A percentile compares a stretch with the other conserved stretches of the same genome.
phyloP scores from a whole-genome alignment of 2,888 invertebrate species.

The Oxystoma pomonae region DNA sequence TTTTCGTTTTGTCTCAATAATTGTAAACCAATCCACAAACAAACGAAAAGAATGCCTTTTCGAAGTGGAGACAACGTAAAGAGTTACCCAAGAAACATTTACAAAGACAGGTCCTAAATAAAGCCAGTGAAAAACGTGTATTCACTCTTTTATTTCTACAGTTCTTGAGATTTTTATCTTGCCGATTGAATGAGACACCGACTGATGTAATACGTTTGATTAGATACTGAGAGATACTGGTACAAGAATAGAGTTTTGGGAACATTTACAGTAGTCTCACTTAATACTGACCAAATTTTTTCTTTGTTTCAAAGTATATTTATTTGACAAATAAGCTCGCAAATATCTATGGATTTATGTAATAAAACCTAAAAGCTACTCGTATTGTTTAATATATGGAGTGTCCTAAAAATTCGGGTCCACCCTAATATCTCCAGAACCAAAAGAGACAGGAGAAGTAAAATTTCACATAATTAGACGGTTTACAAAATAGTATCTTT shows the following conservation, averaged over 20 bases:
- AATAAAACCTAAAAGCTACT: no score
- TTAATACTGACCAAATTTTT: no score
- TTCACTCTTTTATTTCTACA: slow-evolving; percentile 15
- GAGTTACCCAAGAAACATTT: slow-evolving; percentile 20
- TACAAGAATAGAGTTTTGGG: background rate
- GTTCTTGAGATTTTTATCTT: slow-evolving; percentile 21
- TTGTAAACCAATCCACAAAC: background rate
- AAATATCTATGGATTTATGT: no score
- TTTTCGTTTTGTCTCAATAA: background rate
- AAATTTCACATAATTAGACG: no score
- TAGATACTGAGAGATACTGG: slow-evolving; percentile 21
- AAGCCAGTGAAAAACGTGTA: slow-evolving; percentile 21
- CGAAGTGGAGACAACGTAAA: slow-evolving; percentile 10
- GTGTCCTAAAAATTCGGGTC: no score
- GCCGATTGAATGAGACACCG: slow-evolving; percentile 23
- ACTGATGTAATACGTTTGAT: slow-evolving; percentile 21
- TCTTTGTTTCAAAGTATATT: no score
- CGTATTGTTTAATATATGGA: no score
- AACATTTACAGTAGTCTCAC: background rate
- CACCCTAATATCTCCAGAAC: no score
- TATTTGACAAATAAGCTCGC: no score
- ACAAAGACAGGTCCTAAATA: slow-evolving; percentile 19
- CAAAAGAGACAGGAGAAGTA: no score
- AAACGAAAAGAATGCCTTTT: background rate
- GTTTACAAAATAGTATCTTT: no score